Percentiles rank a stretch among this genome's conserved stretches.
Conservation (phyloP, 2,113 vertebrate species). For the Pteronura brasiliensis region DNA sequence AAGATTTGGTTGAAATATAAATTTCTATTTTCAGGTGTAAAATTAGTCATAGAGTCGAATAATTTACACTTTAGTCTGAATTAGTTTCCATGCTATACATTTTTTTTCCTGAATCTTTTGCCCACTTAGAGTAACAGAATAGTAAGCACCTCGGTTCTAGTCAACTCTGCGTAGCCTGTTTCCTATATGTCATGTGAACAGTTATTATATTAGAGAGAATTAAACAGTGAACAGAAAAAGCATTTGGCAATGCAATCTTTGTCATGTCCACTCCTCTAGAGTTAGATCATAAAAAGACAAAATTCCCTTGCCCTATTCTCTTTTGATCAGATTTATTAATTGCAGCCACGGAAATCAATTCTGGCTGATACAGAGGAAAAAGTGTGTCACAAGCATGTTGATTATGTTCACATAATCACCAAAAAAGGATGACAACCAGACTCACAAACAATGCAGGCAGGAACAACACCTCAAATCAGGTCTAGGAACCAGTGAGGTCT, state of each 20-base stretch:
- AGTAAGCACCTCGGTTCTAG: not conserved
- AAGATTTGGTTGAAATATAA: conserved; percentile 28
- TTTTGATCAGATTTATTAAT: not conserved
- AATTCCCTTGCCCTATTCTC: not conserved
- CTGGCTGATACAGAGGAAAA: not conserved
- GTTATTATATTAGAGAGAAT: not conserved
- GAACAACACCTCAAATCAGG: not conserved
- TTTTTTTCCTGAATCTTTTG: not conserved
- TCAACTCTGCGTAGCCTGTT: not conserved
- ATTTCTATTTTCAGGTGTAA: conserved; percentile 38
- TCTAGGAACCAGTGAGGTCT: not conserved
- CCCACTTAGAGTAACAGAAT: conserved; percentile 1
- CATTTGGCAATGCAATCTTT: not conserved
- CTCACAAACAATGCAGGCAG: not conserved
- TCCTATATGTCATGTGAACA: not conserved
- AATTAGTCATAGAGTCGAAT: not conserved
- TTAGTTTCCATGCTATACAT: not conserved
- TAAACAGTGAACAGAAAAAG: not conserved
- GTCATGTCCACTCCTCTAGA: not conserved
- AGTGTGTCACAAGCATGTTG: not conserved
- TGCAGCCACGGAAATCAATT: not conserved
- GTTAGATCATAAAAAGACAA: not conserved
- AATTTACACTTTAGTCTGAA: not conserved
- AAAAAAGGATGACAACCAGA: not conserved
- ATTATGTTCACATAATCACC: not conserved